These are phyloP conservation scores for Hylaeus volcanicus DNA, from an alignment of 1,140 invertebrate species.

Conservation along the genomic window DNA sequence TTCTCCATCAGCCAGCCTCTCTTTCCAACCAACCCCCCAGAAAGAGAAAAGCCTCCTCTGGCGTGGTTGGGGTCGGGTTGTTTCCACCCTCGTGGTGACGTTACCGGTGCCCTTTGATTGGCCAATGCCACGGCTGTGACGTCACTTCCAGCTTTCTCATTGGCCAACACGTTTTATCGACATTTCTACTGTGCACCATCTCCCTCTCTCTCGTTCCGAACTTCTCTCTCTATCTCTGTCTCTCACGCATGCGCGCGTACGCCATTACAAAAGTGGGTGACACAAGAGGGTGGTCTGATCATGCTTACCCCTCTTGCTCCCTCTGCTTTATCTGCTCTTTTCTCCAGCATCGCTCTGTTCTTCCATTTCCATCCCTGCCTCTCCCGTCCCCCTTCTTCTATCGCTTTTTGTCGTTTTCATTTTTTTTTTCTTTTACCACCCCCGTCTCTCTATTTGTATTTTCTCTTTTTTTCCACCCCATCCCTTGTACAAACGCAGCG, in stretches of 20 bases:
- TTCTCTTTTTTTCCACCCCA: background rate
- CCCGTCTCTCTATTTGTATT: constrained; percentile 22
- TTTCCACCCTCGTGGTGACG: constrained; percentile 69
- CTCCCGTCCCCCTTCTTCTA: background rate
- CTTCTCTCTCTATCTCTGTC: constrained; percentile 2
- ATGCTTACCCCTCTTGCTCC: constrained; percentile 26
- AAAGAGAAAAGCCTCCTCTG: constrained; percentile 75
- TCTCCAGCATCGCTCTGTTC: background rate
- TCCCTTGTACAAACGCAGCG: constrained; percentile 66
- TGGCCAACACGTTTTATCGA: constrained; percentile 80
- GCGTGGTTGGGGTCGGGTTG: constrained; percentile 65
- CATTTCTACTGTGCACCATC: constrained; percentile 71
- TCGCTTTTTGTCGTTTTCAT: background rate
- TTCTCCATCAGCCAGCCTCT: constrained; percentile 63
- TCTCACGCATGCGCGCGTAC: constrained; percentile 31
- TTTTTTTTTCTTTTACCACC: background rate
- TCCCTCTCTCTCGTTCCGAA: background rate
- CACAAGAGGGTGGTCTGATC: constrained; percentile 49
- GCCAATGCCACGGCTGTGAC: constrained; percentile 74
- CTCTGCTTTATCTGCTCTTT: constrained; percentile 2
- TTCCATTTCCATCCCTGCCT: background rate
- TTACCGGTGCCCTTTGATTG: constrained; percentile 75
- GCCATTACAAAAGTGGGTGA: constrained; percentile 40
- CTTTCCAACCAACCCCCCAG: constrained; percentile 53
- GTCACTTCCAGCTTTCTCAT: constrained; percentile 75